phyloP scores from a whole-genome alignment of 2,113 vertebrate genomes.

The cat (Felis catus) region DNA sequence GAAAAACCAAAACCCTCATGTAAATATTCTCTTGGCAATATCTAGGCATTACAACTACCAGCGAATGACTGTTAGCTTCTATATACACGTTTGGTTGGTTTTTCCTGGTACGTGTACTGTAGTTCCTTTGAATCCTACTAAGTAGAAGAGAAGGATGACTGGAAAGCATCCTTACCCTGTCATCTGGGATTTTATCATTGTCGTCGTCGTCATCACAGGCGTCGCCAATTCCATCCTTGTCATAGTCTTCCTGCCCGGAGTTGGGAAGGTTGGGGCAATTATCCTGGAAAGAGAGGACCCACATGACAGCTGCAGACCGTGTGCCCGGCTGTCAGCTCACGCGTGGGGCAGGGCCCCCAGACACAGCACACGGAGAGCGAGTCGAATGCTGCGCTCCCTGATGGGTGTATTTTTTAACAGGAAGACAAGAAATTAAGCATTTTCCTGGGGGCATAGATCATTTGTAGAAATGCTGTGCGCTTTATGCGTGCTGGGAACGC shows the following conservation, averaged over 20 bases:
- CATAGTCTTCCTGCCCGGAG: constrained; percentile 98
- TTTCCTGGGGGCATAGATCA: neutral
- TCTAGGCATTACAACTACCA: neutral
- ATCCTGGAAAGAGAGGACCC: constrained; percentile 86
- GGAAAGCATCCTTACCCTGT: constrained; percentile 87
- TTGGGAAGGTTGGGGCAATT: constrained; percentile 98
- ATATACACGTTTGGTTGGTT: too few species aligned
- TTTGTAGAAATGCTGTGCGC: neutral
- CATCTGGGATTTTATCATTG: constrained; percentile 96
- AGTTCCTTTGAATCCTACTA: neutral
- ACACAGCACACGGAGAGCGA: neutral
- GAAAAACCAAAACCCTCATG: neutral
- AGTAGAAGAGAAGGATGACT: neutral
- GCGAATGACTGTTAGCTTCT: neutral
- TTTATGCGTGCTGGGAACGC: neutral
- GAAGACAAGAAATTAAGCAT: neutral
- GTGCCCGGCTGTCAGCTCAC: neutral
- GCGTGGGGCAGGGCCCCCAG: fast-evolving
- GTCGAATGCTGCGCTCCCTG: neutral
- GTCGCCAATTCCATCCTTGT: constrained; percentile 97
- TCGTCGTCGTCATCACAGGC: constrained; percentile 97
- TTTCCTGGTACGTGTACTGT: neutral
- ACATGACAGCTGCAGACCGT: neutral
- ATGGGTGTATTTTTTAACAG: neutral
- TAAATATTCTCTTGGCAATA: constrained; percentile 22